These are phyloP conservation scores for Paraplagusia blochii DNA, from an alignment of 2,113 vertebrate genomes.

Conservation along the genomic window DNA sequence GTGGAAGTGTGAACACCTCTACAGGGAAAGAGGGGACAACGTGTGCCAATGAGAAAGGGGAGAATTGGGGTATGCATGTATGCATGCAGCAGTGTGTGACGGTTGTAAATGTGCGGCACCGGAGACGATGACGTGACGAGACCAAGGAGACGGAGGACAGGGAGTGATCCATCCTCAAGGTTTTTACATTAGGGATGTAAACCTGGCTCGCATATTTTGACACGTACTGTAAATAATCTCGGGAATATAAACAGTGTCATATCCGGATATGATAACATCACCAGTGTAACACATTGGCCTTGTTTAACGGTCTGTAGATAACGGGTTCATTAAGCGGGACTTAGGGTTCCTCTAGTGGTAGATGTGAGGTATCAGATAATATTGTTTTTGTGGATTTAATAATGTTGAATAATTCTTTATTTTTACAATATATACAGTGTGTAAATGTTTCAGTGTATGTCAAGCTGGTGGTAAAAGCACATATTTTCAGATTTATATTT, in stretches of 20 bases:
- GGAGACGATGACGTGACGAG: constrained; percentile 26
- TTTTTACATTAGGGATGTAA: constrained; percentile 21
- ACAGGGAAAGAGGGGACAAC: constrained; percentile 37
- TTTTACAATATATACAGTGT: no score
- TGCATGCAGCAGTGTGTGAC: constrained; percentile 12
- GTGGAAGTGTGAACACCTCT: constrained; percentile 64
- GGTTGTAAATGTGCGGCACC: neutral
- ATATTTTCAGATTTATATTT: no score
- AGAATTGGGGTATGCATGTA: constrained; percentile 1
- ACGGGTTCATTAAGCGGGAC: no score
- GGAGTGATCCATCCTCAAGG: constrained; percentile 34
- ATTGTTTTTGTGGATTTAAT: no score
- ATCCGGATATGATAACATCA: no score
- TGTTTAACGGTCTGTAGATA: no score
- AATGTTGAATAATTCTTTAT: no score
- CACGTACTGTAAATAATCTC: neutral
- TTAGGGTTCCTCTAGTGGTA: no score
- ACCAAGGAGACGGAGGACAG: constrained; percentile 21
- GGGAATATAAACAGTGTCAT: neutral
- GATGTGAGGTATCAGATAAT: no score
- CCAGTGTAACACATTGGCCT: no score
- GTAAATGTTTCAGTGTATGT: no score
- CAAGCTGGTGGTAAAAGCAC: no score
- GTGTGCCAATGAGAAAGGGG: constrained; percentile 59
- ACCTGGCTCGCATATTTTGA: constrained; percentile 9